phyloP scores from a whole-genome alignment of 1,140 invertebrate species.

The Adoxophyes honmai region DNA sequence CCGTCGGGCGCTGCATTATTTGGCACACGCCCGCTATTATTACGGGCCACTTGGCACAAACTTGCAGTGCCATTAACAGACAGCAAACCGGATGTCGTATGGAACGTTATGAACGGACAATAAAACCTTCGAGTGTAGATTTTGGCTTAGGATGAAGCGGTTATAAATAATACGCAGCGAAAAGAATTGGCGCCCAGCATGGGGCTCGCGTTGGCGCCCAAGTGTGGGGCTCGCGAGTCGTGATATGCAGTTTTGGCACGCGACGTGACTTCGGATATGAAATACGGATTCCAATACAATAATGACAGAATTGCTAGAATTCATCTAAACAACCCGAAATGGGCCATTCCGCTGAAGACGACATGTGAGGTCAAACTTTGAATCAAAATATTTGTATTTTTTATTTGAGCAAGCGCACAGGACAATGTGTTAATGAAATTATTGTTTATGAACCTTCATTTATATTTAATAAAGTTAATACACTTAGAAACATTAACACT shows the following conservation, averaged over 20 bases:
- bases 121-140: slow-evolving; percentile 57
- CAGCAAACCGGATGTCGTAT: slow-evolving; percentile 67
- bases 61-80: slow-evolving; percentile 51
- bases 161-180: slow-evolving; percentile 1
- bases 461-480: no score
- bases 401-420: no score
- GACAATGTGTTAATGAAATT: no score
- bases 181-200: slow-evolving; percentile 10
- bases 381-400: no score
- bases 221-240: slow-evolving; percentile 25
- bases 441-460: no score
- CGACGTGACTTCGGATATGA: no score
- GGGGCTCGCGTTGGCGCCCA: slow-evolving; percentile 37
- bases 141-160: slow-evolving; percentile 30
- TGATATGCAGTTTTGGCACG: neutral
- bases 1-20: slow-evolving; percentile 37
- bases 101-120: slow-evolving; percentile 63
- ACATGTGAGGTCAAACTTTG: no score
- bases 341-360: no score
- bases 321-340: no score
- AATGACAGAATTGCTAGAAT: no score
- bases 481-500: no score
- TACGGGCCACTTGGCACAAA: slow-evolving; percentile 52
- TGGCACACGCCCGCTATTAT: slow-evolving; percentile 62
- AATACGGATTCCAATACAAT: no score